Evolutionary conservation across 2,888 invertebrate species (phyloP).

Genomic region (Patella ulyssiponensis): DNA sequence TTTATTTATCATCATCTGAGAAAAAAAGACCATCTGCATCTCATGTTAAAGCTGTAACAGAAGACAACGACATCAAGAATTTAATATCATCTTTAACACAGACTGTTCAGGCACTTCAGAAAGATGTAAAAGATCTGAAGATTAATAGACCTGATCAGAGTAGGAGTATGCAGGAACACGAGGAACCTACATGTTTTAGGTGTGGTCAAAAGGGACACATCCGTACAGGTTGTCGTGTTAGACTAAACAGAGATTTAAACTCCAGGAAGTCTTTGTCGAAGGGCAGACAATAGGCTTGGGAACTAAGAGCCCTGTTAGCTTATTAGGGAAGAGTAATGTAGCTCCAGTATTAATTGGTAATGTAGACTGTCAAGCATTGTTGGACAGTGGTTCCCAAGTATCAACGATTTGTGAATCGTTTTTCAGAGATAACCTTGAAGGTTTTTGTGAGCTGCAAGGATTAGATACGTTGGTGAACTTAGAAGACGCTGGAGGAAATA

Average conservation of each 20-base stretch:
- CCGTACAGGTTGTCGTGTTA: background rate
- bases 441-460: too few species aligned
- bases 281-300: background rate
- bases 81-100: too few species aligned
- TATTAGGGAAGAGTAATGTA: background rate
- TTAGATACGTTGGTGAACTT: too few species aligned
- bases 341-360: background rate
- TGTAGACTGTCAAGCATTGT: background rate
- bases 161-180: background rate
- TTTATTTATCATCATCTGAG: too few species aligned
- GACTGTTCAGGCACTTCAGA: too few species aligned
- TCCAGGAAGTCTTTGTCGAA: background rate
- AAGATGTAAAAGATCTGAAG: too few species aligned
- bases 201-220: too few species aligned
- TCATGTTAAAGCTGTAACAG: too few species aligned
- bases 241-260: background rate
- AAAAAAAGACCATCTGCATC: too few species aligned
- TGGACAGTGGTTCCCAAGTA: constrained; percentile 1
- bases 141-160: too few species aligned
- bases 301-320: background rate
- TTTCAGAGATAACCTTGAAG: background rate
- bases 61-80: too few species aligned
- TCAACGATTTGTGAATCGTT: background rate
- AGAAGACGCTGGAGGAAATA: too few species aligned
- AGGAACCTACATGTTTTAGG: background rate